Base-by-base conservation (phyloP, 2,888 invertebrate species). In the Gerris lacustris region DNA sequence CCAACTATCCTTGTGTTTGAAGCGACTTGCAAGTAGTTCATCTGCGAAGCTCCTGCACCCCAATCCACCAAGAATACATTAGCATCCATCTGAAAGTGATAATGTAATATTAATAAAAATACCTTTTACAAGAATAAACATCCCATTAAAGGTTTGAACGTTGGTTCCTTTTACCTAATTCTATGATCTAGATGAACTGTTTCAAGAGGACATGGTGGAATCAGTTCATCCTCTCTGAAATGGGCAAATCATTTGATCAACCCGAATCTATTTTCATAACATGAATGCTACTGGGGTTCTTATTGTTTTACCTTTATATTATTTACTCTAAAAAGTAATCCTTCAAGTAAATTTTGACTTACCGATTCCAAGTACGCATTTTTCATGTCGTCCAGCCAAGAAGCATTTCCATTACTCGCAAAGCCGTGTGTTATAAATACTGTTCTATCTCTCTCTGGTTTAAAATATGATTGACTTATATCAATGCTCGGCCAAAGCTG, bases 11-110 rank as follows among this genome's bases (percentile, higher is more conserved):
- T 77, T 71, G 74, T 72, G 82, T 81, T 77, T 44, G 77, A 75
- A 62, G 76, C 77, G 15, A 76, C 79, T 73, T 78, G 77, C 44
- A 80, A 74, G 73, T 88, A 88, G 77, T 86, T 87, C 80, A 84
- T 84, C 0, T 84, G 83, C 69, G 83, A 84, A 2, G 86, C 85
- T 7, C 87, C 86, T 0, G 82, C 81, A 67, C 86, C 84, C 88
- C 88, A 88, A 76, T 87, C 87, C 2, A 86, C 86, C 0, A 84
- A 80, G 44, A 88, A 83, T 0, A 87, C 83, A 75, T 88, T 88
- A 0, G 85, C 83, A 74, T 87, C 86, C 0, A 78, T 82, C 87
- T 87, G 77, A 73, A 74, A 73, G 31, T 31, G 31, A 31, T 31
- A 31, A n/a, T n/a, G n/a, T n/a, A n/a, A n/a, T n/a, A n/a, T n/a